Base-by-base conservation (phyloP, 2,888 invertebrate species). In the Leucophenga montana region DNA sequence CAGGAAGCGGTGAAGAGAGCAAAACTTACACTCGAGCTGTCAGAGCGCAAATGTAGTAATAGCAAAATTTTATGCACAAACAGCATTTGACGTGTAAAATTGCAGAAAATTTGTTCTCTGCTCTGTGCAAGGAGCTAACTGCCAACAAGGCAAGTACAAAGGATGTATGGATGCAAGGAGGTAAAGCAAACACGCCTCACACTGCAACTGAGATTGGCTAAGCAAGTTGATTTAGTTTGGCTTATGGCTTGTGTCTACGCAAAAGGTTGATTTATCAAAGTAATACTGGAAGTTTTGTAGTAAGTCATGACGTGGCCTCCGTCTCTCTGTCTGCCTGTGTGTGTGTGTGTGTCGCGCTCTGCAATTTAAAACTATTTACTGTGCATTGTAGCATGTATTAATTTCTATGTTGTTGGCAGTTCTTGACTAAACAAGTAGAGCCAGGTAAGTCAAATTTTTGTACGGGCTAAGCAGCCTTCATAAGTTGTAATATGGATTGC, bases 21-120 rank as follows among this genome's bases (percentile, higher is more conserved):
- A 27, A 2, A 27, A 3, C 39, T 39, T 8, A 1, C 9, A 39
- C 1, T 39, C 39, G 39, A 5, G 39, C 39, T 39, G 39, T 39
- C 39, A 5, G 39, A 11, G 50, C 11, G 50, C 5, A 18, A 57
- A 27, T 31, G 31, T 39, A 11, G 20, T 57, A 27, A 57, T 57
- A 6, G 27, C n/a, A 31, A 27, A 57, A 57, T 57, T 57, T 9
- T 27, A 57, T 57, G 22, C 57, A 57, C 57, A 57, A 57, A 57
- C 22, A 57, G 57, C n/a, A n/a, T 57, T 57, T 57, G 57, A 57
- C 57, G 22, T 57, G 57, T n/a, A 22, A 57, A 57, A 57, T 57
- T 57, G 57, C 31, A 57, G 27, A 22, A 31, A 57, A 57, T 57
- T 27, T 31, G n/a, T 31, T 27, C 18, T 54, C 11, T n/a, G 54